Base-by-base conservation (phyloP, 2,888 invertebrate genomes). In the Alviniconcha strummeri region DNA sequence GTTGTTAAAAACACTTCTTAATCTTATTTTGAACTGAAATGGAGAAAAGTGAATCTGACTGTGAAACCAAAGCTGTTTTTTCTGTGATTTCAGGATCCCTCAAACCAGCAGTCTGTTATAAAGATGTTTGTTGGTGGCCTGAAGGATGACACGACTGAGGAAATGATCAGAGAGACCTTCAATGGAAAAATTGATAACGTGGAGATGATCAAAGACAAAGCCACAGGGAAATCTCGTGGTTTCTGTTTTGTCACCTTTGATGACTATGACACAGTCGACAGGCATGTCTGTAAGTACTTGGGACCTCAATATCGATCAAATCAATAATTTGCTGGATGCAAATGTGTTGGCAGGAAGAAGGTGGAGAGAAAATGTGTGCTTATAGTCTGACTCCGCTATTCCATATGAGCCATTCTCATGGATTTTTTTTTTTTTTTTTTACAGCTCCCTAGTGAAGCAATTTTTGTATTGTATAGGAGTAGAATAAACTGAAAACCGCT, bases 191-290 rank as follows among this genome's bases (percentile, higher is more conserved):
- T 99, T 88, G 95, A 96, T 56, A 96, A 96, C 55, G 96, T 97
- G 52, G 97, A 96, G 88, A 96, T 98, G 91, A 97, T 98, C 4
- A 97, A 96, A 15, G 98, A 98, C 92, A 98, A 98, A 90, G 97
- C 97, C 82, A 97, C 97, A 3, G 98, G 98, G 81, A 98, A 98
- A 93, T 97, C 97, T 91, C 95, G 98, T 89, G 99, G 99, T 11
- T 99, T 99, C 94, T 98, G 97, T 75, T 99, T 99, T 94, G 96
- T 99, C 71, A 98, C 98, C 93, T 99, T 98, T 94, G 98, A 98
- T 92, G 99, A 99, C 93, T 98, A 98, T 93, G 99, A 99, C 94
- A 96, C 98, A 4, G 98, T 99, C 84, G 99, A 99, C 94, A 98
- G 98, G 95, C 96, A 98, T 94, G 97, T 98, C 90, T 95, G 97